Percentiles rank a stretch among this genome's conserved stretches.
Evolutionary conservation across 1,140 invertebrate genomes (phyloP).

Genomic region (Drosophila nigromelanica): DNA sequence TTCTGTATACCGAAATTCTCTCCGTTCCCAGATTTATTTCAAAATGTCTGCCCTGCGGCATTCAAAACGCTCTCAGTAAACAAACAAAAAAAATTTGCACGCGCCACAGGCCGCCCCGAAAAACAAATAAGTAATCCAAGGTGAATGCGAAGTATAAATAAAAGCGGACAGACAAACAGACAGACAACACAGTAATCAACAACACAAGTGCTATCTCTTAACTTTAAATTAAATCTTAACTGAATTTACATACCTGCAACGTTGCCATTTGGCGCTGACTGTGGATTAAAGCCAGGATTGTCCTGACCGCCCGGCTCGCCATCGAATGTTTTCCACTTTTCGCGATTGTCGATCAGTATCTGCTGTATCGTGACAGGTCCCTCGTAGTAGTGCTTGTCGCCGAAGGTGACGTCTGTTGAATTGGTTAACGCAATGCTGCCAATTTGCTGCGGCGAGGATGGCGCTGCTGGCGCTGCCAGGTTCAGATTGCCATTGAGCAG

Average conservation of each 20-base stretch:
- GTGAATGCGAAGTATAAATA: slow-evolving; percentile 21
- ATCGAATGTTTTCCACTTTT: slow-evolving; percentile 74
- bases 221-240: neutral
- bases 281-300: slow-evolving; percentile 65
- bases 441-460: slow-evolving; percentile 62
- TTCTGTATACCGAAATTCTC: neutral
- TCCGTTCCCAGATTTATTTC: neutral
- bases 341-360: slow-evolving; percentile 84
- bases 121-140: slow-evolving; percentile 27
- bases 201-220: neutral
- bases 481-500: slow-evolving; percentile 57
- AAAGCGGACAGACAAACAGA: slow-evolving; percentile 1
- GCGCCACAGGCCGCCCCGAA: slow-evolving; percentile 3
- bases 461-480: slow-evolving; percentile 39
- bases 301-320: slow-evolving; percentile 53
- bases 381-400: slow-evolving; percentile 87
- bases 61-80: slow-evolving; percentile 21
- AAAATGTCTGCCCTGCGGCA: slow-evolving; percentile 10
- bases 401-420: slow-evolving; percentile 87
- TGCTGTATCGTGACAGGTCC: slow-evolving; percentile 88
- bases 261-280: slow-evolving; percentile 38
- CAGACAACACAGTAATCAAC: slow-evolving; percentile 12
- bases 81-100: slow-evolving; percentile 10
- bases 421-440: slow-evolving; percentile 86
- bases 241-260: slow-evolving; percentile 41